Conservation (phyloP, 2,888 invertebrate species). For the Meta bourneti region DNA sequence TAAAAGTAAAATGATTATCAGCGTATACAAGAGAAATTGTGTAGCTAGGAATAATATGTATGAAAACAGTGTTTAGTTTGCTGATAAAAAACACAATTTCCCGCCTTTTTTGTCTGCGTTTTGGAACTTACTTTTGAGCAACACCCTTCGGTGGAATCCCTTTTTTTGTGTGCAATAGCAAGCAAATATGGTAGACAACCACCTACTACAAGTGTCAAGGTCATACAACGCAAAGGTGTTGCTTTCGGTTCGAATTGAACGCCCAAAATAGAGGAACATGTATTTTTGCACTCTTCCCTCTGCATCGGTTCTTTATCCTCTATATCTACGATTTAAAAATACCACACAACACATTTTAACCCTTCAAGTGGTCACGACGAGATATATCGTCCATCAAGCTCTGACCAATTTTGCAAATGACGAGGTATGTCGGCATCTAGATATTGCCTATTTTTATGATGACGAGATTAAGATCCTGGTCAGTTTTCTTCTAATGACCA, state of each 20-base stretch:
- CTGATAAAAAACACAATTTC: neutral
- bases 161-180: neutral
- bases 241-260: neutral
- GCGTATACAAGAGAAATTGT: no score
- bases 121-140: neutral
- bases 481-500: no score
- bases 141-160: neutral
- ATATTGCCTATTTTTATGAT: no score
- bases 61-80: no score
- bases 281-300: neutral
- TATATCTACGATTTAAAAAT: neutral
- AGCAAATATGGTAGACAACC: neutral
- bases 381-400: no score
- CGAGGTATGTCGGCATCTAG: no score
- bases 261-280: neutral
- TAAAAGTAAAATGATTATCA: no score
- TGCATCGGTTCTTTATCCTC: neutral
- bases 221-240: neutral
- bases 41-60: no score
- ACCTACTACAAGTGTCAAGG: constrained; percentile 24
- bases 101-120: neutral
- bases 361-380: no score
- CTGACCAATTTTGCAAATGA: no score
- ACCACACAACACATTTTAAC: neutral
- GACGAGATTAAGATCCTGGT: no score